A percentile compares a stretch with the other conserved stretches of the same genome.
Conservation (phyloP, 2,113 vertebrate genomes). For the Mixornis gularis region DNA sequence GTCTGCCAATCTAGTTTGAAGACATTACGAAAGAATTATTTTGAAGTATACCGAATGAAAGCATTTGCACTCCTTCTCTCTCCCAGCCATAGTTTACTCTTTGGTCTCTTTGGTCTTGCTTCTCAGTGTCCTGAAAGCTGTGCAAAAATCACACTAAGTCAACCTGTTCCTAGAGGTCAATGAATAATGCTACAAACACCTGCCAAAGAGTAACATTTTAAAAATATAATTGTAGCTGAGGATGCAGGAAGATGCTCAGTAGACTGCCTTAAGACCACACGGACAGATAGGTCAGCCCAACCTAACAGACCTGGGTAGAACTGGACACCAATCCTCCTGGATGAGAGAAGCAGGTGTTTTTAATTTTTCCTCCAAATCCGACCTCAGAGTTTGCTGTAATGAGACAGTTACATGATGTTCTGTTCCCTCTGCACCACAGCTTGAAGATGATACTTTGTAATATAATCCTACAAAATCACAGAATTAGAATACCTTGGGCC, state of each 20-base stretch:
- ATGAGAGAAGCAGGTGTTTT: neutral
- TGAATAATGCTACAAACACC: neutral
- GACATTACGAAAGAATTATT: neutral
- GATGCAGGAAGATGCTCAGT: neutral
- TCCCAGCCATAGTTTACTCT: fast-evolving
- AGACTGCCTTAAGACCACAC: fast-evolving
- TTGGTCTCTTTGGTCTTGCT: neutral
- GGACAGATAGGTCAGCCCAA: neutral
- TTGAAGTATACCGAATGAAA: neutral
- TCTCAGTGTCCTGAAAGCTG: neutral
- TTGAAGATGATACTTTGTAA: neutral
- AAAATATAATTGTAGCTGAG: neutral
- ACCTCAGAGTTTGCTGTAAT: neutral
- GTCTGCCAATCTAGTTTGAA: neutral
- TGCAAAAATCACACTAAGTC: neutral
- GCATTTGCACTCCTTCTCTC: neutral
- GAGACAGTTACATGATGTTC: neutral
- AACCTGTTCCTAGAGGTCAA: neutral
- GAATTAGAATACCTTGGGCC: neutral
- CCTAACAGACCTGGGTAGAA: neutral
- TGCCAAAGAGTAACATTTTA: neutral
- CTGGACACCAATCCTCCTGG: fast-evolving
- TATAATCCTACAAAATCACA: neutral
- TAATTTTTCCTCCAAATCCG: neutral
- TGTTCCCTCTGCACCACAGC: neutral